phyloP scores from a whole-genome alignment of 1,140 invertebrate genomes.

The Heliconius hermathena region DNA sequence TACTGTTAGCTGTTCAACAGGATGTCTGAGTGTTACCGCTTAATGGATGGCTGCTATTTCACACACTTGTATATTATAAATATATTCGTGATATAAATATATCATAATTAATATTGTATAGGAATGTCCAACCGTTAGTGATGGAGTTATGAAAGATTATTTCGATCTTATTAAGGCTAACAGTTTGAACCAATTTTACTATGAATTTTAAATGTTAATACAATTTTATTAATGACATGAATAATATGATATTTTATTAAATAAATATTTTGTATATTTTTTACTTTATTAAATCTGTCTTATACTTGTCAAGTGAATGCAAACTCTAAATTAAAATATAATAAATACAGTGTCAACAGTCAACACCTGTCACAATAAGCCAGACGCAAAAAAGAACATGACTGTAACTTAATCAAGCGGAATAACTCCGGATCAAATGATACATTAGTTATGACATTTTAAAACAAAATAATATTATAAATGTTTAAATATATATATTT shows the following conservation, averaged over 20 bases:
- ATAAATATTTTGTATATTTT: neutral
- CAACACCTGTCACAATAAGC: neutral
- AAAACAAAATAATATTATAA: no score
- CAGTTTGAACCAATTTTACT: no score
- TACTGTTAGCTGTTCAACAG: conserved; percentile 49
- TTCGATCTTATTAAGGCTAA: no score
- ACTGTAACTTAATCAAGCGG: conserved; percentile 5
- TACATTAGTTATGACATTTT: neutral
- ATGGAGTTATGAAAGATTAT: neutral
- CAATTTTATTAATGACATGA: neutral
- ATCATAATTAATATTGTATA: neutral
- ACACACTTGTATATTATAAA: neutral
- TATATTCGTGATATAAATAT: neutral
- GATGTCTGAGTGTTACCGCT: conserved; percentile 4
- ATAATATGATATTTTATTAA: neutral
- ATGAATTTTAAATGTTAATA: no score
- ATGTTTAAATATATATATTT: no score
- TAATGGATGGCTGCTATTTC: neutral
- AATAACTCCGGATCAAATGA: conserved; percentile 1
- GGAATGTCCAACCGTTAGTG: neutral
- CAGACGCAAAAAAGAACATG: neutral
- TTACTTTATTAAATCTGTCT: neutral
- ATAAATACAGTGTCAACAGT: neutral
- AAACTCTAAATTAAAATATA: neutral
- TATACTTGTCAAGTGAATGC: neutral